Evolutionary conservation across 2,797 vertebrate genomes (phyloP).

Genomic region (Sternotherus odoratus): DNA sequence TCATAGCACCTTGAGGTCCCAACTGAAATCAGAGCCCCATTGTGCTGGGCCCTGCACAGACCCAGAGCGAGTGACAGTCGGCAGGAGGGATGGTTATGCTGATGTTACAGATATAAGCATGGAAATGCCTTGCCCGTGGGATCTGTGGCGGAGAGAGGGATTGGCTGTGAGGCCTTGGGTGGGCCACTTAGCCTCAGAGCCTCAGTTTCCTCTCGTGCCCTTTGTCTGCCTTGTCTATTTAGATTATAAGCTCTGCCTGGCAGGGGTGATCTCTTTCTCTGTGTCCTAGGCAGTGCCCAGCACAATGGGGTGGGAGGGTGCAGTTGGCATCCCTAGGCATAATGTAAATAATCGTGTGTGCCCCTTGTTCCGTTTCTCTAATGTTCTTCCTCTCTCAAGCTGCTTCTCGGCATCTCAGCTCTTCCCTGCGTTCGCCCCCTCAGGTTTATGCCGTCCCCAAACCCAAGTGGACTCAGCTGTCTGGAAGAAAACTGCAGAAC

Average conservation of each 20-base stretch:
- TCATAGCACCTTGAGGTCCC: neutral
- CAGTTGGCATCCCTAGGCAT: neutral
- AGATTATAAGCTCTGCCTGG: neutral
- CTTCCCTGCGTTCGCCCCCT: neutral
- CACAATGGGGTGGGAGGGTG: neutral
- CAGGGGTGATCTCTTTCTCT: neutral
- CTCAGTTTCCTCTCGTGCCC: neutral
- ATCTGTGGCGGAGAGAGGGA: too few species aligned
- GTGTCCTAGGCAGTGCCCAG: neutral
- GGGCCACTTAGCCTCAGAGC: neutral
- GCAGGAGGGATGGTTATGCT: too few species aligned
- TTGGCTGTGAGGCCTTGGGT: too few species aligned
- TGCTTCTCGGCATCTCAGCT: neutral
- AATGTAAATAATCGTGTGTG: neutral
- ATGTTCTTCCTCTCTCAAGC: neutral
- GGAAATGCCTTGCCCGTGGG: too few species aligned
- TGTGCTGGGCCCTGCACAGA: neutral
- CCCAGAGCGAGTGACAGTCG: neutral
- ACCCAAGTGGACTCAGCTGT: conserved; percentile 93
- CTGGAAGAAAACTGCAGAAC: conserved; percentile 91
- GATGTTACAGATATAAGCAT: too few species aligned
- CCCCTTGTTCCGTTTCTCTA: neutral
- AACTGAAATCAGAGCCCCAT: neutral
- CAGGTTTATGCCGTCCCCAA: conserved; percentile 90
- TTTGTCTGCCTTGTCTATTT: neutral